Evolutionary conservation across 2,797 vertebrate species (phyloP).

Genomic region (Smutsia gigantea): DNA sequence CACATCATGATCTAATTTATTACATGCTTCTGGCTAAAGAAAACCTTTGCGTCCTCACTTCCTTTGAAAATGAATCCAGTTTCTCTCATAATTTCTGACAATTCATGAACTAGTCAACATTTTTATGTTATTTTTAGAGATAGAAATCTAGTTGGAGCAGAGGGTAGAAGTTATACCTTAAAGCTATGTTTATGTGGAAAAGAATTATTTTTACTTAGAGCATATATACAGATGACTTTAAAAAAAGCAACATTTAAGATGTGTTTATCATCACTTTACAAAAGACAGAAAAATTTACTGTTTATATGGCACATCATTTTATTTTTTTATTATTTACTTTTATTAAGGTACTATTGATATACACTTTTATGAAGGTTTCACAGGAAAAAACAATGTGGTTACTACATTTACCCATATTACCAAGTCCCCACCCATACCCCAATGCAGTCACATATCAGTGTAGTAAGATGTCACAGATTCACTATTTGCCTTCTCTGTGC

Average conservation of each 20-base stretch:
- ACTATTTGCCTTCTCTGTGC: no score
- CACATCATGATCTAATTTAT: constrained; percentile 52
- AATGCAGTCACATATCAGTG: no score
- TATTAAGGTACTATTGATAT: no score
- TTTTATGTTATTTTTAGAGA: not conserved
- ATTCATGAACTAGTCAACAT: not conserved
- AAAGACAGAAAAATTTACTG: not conserved
- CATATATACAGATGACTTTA: not conserved
- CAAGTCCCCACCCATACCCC: no score
- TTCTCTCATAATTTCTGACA: constrained; percentile 26
- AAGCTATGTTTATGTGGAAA: not conserved
- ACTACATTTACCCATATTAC: no score
- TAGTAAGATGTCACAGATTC: no score
- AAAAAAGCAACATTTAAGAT: not conserved
- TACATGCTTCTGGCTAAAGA: constrained; percentile 37
- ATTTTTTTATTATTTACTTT: not conserved
- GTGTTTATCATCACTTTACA: not conserved
- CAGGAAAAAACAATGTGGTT: no score
- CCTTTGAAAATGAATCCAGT: constrained; percentile 22
- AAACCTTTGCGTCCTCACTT: not conserved
- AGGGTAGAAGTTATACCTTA: not conserved
- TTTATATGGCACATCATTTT: not conserved
- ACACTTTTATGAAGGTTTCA: no score
- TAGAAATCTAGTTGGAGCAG: not conserved
- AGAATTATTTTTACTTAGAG: constrained; percentile 7